Evolutionary conservation across 2,888 invertebrate genomes (phyloP).

Genomic region (Bedellia somnulentella): DNA sequence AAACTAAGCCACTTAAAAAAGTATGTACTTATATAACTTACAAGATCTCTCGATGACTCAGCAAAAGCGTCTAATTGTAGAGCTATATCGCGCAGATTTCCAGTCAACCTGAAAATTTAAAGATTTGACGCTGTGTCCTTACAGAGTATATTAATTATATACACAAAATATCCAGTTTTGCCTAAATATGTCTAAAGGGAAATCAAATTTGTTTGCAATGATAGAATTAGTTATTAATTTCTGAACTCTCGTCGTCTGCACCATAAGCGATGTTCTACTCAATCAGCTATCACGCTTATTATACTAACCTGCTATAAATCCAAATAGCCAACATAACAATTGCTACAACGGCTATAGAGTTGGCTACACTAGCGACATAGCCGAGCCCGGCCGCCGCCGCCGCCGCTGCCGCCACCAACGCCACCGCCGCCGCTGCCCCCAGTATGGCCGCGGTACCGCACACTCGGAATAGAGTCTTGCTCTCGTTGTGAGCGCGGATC

Average conservation of each 20-base stretch:
- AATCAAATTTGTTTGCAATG: no score
- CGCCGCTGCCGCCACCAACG: constrained; percentile 81
- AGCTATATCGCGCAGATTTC: constrained; percentile 77
- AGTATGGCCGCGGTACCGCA: constrained; percentile 92
- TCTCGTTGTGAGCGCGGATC: constrained; percentile 90
- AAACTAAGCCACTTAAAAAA: no score
- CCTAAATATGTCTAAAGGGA: no score
- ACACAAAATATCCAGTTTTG: no score
- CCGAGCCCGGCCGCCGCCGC: constrained; percentile 77
- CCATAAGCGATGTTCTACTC: not conserved
- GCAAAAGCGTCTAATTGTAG: constrained; percentile 77
- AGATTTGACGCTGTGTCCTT: not conserved
- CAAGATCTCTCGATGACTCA: constrained; percentile 77
- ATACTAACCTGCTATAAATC: constrained; percentile 86
- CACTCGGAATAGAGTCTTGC: constrained; percentile 95
- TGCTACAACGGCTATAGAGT: constrained; percentile 73
- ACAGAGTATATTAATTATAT: no score
- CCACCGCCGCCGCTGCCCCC: constrained; percentile 76
- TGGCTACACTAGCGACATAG: no score
- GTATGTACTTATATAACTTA: no score
- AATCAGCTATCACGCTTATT: not conserved
- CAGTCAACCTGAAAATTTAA: constrained; percentile 72
- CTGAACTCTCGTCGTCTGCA: no score
- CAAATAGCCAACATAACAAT: constrained; percentile 77
- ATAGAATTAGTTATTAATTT: no score